phyloP scores from a whole-genome alignment of 2,113 vertebrate species.

The Ammodytes marinus region DNA sequence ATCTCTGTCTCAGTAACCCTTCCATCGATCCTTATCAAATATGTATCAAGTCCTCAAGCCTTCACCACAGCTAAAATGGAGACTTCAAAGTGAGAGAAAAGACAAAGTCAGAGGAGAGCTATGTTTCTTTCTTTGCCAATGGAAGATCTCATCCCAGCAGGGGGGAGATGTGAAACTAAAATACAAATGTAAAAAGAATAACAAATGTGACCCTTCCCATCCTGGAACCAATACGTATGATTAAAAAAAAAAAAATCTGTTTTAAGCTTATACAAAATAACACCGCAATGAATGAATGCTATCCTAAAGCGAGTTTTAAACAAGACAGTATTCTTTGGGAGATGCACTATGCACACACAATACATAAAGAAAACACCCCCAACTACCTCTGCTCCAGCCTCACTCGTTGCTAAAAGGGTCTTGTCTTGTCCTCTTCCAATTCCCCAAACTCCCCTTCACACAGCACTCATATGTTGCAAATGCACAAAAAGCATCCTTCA shows the following conservation, averaged over 20 bases:
- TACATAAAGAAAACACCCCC: constrained; percentile 38
- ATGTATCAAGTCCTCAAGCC: constrained; percentile 82
- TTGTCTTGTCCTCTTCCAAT: constrained; percentile 68
- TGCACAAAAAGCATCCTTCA: constrained; percentile 84
- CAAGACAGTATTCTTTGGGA: constrained; percentile 18
- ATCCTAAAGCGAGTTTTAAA: constrained; percentile 15
- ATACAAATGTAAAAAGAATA: constrained; percentile 17
- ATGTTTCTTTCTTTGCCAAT: constrained; percentile 53
- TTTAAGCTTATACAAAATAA: constrained; percentile 47
- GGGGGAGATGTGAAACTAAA: constrained; percentile 33
- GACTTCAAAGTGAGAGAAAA: constrained; percentile 78
- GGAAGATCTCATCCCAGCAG: constrained; percentile 41
- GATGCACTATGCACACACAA: constrained; percentile 25
- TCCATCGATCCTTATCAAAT: constrained; percentile 84
- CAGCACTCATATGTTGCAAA: constrained; percentile 82
- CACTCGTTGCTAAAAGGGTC: constrained; percentile 70
- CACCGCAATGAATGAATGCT: background rate
- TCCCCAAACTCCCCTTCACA: constrained; percentile 77
- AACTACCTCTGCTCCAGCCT: constrained; percentile 51
- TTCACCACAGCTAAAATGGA: constrained; percentile 70
- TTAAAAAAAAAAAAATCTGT: constrained; percentile 36
- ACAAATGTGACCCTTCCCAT: constrained; percentile 16
- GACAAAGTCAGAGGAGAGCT: constrained; percentile 65
- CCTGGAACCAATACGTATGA: background rate
- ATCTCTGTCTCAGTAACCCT: constrained; percentile 76